Evolutionary conservation across 2,888 invertebrate species (phyloP), one percentile per base, ranked within the genome.

Genomic region (Pyrochroa serraticornis): DNA sequence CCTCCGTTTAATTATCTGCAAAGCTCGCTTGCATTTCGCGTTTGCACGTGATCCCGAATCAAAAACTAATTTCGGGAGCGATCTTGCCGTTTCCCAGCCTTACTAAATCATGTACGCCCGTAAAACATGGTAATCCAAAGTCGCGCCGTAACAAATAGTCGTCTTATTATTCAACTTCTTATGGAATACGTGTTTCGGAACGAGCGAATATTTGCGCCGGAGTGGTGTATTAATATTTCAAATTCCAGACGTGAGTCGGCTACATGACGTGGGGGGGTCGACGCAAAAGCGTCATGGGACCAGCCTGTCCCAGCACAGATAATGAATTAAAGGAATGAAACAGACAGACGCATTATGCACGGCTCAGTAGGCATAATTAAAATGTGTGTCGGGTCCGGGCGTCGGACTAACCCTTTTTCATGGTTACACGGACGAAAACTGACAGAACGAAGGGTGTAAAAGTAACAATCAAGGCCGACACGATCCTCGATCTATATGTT

Each of bases 241-340:
- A 51, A 60, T 56, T 56, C 43, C 58, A 47, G 56, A 60, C 65
- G 62, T 62, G 59, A 10, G 9, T 39, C 41, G 6, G 6, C 13
- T 14, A 31, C 9, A 31, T 31, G 32, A 37, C n/a, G n/a, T 8
- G 54, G 30, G n/a, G 32, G 43, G 48, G 22, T 22, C 22, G 38
- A 38, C 32, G 42, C 33, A 31, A 37, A 13, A 12, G 38, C 45
- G 41, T 33, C 39, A 48, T 54, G 41, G 54, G 44, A 56, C 58
- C 50, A 37, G 33, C 34, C 63, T 57, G 63, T 12, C 46, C 43
- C n/a, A 55, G 55, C 33, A 52, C 59, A 53, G 65, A 65, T 69
- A 69, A 63, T 69, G 63, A 62, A 67, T 69, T 63, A 68, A 67
- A 58, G 64, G 64, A 58, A 60, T 59, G 52, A 65, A 64, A 54